Evolutionary conservation across 53 echinoderm and acorn worm genomes (phyloP).

Genomic region (Paracentrotus lividus): DNA sequence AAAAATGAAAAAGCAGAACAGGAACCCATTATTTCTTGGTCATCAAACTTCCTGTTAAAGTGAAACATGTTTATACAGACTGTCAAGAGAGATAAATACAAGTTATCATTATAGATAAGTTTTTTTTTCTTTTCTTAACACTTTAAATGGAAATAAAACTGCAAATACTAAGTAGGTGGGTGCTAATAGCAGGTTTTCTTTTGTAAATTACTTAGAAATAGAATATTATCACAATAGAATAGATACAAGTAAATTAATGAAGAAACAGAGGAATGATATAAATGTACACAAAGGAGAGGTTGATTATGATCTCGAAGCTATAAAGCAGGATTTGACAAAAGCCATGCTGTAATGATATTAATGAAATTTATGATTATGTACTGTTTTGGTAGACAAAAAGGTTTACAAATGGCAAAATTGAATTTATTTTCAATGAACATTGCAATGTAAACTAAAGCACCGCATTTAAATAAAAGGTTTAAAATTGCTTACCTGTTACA

Average conservation of each 20-base stretch:
- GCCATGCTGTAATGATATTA: background rate
- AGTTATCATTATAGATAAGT: too few species aligned
- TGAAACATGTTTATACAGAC: too few species aligned
- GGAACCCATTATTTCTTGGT: too few species aligned
- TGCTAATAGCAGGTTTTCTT: too few species aligned
- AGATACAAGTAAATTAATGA: background rate
- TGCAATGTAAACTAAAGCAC: background rate
- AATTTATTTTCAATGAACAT: background rate
- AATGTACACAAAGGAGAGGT: background rate
- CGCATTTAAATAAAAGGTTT: background rate
- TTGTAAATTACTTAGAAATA: too few species aligned
- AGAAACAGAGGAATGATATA: background rate
- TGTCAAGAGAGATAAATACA: too few species aligned
- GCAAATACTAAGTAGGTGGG: too few species aligned
- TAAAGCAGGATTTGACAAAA: background rate
- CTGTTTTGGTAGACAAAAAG: background rate
- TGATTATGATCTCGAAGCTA: background rate
- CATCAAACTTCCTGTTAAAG: too few species aligned
- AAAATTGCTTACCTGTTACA: background rate
- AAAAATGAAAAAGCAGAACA: background rate
- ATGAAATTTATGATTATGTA: background rate
- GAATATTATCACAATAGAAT: too few species aligned
- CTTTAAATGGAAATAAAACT: too few species aligned
- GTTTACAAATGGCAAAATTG: background rate
- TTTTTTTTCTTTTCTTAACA: too few species aligned